Evolutionary conservation across 1,140 invertebrate genomes (phyloP).

Genomic region (Mizuhopecten yessoensis): DNA sequence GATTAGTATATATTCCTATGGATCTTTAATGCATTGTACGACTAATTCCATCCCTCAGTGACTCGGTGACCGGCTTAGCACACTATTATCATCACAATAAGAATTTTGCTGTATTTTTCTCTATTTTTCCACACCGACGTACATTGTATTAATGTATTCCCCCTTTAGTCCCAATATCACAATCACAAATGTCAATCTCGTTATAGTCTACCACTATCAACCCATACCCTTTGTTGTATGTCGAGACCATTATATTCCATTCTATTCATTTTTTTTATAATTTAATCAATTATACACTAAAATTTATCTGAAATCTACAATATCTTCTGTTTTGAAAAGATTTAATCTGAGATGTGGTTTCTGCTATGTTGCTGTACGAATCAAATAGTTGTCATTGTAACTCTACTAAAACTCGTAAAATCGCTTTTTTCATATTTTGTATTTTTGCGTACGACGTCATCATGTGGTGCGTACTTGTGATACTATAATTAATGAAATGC

Average conservation of each 20-base stretch:
- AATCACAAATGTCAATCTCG: neutral
- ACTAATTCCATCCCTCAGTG: neutral
- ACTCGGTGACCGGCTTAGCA: neutral
- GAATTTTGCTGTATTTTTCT: neutral
- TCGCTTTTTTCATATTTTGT: conserved; percentile 14
- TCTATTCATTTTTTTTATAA: neutral
- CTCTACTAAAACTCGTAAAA: neutral
- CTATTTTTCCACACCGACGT: neutral
- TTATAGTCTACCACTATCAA: neutral
- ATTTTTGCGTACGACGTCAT: conserved; percentile 38
- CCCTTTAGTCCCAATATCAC: neutral
- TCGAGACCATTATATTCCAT: too few species aligned
- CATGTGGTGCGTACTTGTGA: conserved; percentile 25
- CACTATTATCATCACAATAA: neutral
- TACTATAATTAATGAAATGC: conserved; percentile 14
- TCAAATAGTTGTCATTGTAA: neutral
- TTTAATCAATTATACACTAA: neutral
- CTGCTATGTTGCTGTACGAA: neutral
- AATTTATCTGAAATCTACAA: neutral
- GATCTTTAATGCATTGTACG: neutral
- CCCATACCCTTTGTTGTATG: neutral
- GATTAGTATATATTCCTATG: neutral
- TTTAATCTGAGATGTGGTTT: neutral
- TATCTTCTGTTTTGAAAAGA: neutral
- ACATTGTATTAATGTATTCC: neutral